phyloP scores from a whole-genome alignment of 2,113 vertebrate species.

The Pterocles orientalis region DNA sequence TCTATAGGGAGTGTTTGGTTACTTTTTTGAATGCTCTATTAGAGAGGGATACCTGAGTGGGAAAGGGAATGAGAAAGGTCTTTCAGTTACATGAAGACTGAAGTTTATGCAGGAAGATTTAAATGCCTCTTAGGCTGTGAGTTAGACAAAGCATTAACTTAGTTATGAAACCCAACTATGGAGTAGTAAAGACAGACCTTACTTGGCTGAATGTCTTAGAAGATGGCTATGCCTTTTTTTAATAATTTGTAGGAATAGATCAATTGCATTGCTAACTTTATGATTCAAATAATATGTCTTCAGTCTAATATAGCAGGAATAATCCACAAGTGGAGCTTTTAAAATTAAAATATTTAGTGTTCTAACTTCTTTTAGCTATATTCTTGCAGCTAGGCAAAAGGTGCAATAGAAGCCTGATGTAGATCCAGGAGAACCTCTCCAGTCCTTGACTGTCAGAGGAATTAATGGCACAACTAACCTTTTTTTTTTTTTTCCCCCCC shows the following conservation, averaged over 20 bases:
- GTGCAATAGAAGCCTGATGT: background rate
- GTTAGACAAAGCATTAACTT: background rate
- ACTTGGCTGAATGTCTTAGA: background rate
- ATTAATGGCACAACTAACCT: background rate
- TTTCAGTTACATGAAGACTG: background rate
- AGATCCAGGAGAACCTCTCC: background rate
- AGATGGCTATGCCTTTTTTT: background rate
- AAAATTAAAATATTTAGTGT: background rate
- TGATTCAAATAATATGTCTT: background rate
- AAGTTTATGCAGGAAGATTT: background rate
- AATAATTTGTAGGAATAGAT: background rate
- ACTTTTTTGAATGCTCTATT: background rate
- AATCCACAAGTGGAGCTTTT: background rate
- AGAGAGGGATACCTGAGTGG: background rate
- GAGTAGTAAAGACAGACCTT: background rate
- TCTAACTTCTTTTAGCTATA: background rate
- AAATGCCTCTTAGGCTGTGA: background rate
- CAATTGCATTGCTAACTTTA: background rate
- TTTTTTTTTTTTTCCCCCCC: background rate
- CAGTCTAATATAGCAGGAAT: background rate
- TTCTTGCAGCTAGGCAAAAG: background rate
- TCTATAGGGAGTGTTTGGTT: background rate
- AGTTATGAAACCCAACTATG: background rate
- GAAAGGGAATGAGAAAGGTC: background rate
- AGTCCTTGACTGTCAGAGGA: background rate